Percentiles rank a stretch among this genome's conserved stretches.
Evolutionary conservation across 2,113 vertebrate genomes (phyloP).

Genomic region (Microtus richardsoni): DNA sequence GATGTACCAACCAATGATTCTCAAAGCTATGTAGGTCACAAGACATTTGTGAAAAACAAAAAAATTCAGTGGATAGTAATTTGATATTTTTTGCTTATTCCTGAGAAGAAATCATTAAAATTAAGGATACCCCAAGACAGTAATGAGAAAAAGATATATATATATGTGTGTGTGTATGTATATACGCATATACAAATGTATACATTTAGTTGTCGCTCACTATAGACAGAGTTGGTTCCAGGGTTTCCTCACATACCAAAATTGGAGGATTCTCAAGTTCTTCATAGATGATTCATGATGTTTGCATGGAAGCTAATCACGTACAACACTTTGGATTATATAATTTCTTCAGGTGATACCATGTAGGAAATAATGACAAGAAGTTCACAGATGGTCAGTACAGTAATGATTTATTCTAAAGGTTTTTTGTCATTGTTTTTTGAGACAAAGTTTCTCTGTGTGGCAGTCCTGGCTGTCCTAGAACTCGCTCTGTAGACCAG

Average conservation of each 20-base stretch:
- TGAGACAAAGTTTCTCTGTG: background rate
- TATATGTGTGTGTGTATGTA: too few relatives aligned
- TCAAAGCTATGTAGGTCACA: slow-evolving; percentile 38
- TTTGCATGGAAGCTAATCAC: background rate
- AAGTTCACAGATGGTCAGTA: background rate
- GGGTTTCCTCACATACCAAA: background rate
- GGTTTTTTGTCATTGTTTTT: background rate
- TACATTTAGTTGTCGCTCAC: background rate
- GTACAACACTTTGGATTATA: background rate
- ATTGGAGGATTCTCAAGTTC: background rate
- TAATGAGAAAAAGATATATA: slow-evolving; percentile 28
- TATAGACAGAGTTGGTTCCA: background rate
- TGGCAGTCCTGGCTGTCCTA: background rate
- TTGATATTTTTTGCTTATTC: slow-evolving; percentile 44
- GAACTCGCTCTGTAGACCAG: background rate
- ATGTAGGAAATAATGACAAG: background rate
- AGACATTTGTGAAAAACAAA: slow-evolving; percentile 45
- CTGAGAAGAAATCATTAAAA: slow-evolving; percentile 61
- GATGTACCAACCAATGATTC: background rate
- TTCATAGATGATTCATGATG: background rate
- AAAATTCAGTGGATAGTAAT: background rate
- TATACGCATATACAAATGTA: background rate
- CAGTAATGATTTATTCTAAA: background rate
- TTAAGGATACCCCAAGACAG: slow-evolving; percentile 50
- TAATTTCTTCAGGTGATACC: background rate